A percentile compares a stretch with the other conserved stretches of the same genome.
phyloP scores from a whole-genome alignment of 2,888 invertebrate genomes.

The Amphipyra berbera region DNA sequence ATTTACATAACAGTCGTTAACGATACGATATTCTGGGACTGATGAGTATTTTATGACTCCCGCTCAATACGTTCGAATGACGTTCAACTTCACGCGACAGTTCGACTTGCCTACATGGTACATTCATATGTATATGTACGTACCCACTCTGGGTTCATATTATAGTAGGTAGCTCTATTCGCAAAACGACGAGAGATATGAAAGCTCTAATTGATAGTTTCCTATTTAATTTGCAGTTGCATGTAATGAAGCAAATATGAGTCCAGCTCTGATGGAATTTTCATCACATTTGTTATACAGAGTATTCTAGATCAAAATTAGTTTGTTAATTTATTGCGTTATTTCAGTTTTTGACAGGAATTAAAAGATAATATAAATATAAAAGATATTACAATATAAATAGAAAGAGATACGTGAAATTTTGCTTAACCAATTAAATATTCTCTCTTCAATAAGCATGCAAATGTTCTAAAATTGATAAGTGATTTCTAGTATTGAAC shows the following conservation, averaged over 20 bases:
- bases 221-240: constrained; percentile 26
- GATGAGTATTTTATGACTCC: constrained; percentile 43
- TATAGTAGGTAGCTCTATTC: neutral
- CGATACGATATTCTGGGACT: constrained; percentile 18
- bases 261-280: neutral
- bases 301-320: too few species aligned
- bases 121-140: neutral
- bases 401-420: too few species aligned
- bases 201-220: constrained; percentile 34
- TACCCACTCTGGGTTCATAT: neutral
- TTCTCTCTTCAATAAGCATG: too few species aligned
- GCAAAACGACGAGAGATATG: constrained; percentile 10
- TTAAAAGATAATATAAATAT: too few species aligned
- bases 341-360: too few species aligned
- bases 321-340: too few species aligned
- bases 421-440: too few species aligned
- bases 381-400: too few species aligned
- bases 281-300: too few species aligned
- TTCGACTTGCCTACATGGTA: constrained; percentile 10
- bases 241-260: constrained; percentile 6
- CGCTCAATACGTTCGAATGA: constrained; percentile 32
- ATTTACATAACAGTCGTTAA: constrained; percentile 32
- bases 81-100: constrained; percentile 19
- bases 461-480: too few species aligned
- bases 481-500: too few species aligned